Percentiles rank a stretch among this genome's conserved stretches.
These are phyloP conservation scores for Lycocerus yunnanus DNA, from an alignment of 2,888 invertebrate genomes.

Conservation along the genomic window DNA sequence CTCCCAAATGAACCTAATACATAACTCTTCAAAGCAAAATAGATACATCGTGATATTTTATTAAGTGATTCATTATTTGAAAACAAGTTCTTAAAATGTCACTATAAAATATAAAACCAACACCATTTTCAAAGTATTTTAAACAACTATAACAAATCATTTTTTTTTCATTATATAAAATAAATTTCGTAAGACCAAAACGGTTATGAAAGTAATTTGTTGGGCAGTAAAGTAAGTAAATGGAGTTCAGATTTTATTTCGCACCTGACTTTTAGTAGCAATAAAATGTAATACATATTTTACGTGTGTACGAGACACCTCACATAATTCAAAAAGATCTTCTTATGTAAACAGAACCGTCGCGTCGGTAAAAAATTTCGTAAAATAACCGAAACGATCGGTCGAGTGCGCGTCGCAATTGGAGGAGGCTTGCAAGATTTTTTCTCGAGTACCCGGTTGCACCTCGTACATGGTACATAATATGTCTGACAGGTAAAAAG, in stretches of 20 bases:
- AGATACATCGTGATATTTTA: slow-evolving; percentile 3
- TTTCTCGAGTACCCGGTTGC: background rate
- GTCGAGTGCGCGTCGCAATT: no score
- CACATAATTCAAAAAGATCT: slow-evolving; percentile 30
- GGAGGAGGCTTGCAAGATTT: no score
- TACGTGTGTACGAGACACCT: slow-evolving; percentile 30
- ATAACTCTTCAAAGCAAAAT: background rate
- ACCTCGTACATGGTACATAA: background rate
- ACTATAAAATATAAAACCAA: slow-evolving; percentile 19
- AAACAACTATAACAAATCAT: slow-evolving; percentile 16
- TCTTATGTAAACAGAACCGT: background rate
- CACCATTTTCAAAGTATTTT: slow-evolving; percentile 17
- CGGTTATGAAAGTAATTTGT: slow-evolving; percentile 38
- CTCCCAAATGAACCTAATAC: background rate
- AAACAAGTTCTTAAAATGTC: slow-evolving; percentile 8
- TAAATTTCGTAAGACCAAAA: slow-evolving; percentile 9
- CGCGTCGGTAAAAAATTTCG: background rate
- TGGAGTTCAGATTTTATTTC: slow-evolving; percentile 42
- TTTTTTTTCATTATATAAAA: slow-evolving; percentile 11
- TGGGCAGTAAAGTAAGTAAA: slow-evolving; percentile 39
- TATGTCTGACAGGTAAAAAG: slow-evolving; percentile 27
- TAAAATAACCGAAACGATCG: background rate
- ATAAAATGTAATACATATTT: slow-evolving; percentile 48
- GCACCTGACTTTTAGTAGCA: slow-evolving; percentile 44
- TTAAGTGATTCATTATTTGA: slow-evolving; percentile 4